Base-by-base conservation (phyloP, 37 sponge, comb jelly and placozoan species). In the Halisarca cf. caerulea region DNA sequence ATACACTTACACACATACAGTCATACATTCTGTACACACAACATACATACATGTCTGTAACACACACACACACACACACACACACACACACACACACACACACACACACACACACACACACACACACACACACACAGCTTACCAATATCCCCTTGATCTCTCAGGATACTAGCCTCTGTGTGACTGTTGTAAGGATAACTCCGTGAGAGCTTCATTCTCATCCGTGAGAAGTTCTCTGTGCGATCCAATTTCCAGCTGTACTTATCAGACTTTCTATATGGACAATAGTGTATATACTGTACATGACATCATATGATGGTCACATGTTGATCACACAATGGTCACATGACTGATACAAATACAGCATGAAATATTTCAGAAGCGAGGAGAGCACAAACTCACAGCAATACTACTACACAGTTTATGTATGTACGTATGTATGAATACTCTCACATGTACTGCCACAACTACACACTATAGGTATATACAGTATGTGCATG, bases 141-240 rank as follows among this genome's bases (percentile, higher is more conserved):
- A 72, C 71, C 73, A 0, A 58, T 0, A 1, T 38, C 41, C 0
- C 84, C 89, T 2, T 62, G n/a, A 68, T 92, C 93, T 45, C 96
- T 92, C n/a, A 83, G 45, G 3, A 66, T 78, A 64, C 94, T 94
- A 59, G 98, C 98, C 2, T 97, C 95, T n/a, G 66, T 66, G 39
- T 97, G 98, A 33, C 58, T 84, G 78, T 87, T 81, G 62, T 33
- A 80, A 36, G 82, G 89, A 68, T 89, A 95, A 64, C 86, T 80
- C 32, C 88, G 85, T 2, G 59, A 18, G 35, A 91, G 81, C 27
- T 88, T 91, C 90, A 91, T 82, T 36, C 90, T 77, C 97, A 96
- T 96, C 38, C 97, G 80, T 28, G 94, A 91, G 77, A 93, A 93
- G 79, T 93, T 96, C 86, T 96, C 97, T 4, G 91, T 86, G 18